Percentiles rank a stretch among this genome's conserved stretches.
Conservation (phyloP, 2,797 vertebrate genomes). For the Eospalax fontanierii region DNA sequence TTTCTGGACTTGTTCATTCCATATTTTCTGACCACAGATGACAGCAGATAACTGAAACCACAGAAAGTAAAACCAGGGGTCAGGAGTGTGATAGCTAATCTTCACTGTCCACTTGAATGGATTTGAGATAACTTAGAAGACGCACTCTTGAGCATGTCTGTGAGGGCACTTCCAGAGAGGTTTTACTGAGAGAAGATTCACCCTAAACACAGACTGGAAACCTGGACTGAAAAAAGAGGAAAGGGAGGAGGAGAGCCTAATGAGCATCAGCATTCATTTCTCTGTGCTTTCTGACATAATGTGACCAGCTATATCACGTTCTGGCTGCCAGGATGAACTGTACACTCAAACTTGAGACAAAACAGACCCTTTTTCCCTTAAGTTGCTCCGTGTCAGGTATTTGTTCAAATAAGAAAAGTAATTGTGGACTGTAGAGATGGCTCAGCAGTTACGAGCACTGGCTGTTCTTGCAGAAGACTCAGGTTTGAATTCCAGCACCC, state of each 20-base stretch:
- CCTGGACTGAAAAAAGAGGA: background rate
- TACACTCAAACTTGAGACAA: background rate
- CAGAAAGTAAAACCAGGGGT: background rate
- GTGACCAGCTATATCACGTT: background rate
- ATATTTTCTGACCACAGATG: background rate
- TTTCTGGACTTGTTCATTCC: constrained; percentile 6
- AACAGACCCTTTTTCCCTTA: background rate
- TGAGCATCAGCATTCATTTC: background rate
- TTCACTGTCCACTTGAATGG: background rate
- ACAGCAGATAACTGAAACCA: background rate
- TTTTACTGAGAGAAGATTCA: background rate
- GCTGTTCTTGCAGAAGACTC: too few species aligned
- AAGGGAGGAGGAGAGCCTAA: too few species aligned
- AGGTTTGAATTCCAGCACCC: too few species aligned
- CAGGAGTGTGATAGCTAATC: background rate
- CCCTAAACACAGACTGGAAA: background rate
- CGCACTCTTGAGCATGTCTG: background rate
- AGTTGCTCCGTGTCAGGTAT: background rate
- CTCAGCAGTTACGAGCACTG: too few species aligned
- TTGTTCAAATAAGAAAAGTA: background rate
- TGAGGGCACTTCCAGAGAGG: background rate
- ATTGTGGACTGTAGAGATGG: too few species aligned
- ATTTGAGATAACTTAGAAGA: background rate
- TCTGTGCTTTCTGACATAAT: background rate
- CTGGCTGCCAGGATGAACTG: background rate